Base-by-base conservation (phyloP, 1,140 invertebrate species). In the Caenorhabditis inopinata region DNA sequence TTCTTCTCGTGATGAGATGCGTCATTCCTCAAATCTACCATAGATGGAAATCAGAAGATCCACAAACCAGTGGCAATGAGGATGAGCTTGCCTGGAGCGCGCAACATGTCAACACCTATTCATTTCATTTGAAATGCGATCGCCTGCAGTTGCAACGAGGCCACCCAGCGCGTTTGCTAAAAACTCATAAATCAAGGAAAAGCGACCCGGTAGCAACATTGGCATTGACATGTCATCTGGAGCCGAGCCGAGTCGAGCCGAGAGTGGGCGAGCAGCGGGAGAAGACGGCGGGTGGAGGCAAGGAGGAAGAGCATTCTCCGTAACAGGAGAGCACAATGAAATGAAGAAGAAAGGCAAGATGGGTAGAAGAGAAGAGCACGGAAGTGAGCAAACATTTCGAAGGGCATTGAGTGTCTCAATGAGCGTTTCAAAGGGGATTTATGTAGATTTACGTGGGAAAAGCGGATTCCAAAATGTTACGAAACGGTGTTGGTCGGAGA, bases 141-240 rank as follows among this genome's bases (percentile, higher is more conserved):
- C n/a, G n/a, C n/a, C n/a, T n/a, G n/a, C n/a, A n/a, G n/a, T n/a
- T n/a, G n/a, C n/a, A n/a, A n/a, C n/a, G n/a, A 16, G 11, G 4
- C 18, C n/a, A 4, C n/a, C 48, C 7, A 5, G 11, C n/a, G 21
- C 32, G 21, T 68, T 25, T 14, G 16, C n/a, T 18, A 68, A 68
- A 68, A 68, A 68, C 58, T 42, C 58, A 68, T 68, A 68, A 68
- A 68, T 68, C 58, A 68, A 68, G 58, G 58, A 68, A 68, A 68
- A 68, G 58, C 58, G 58, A 32, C 58, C 38, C 58, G n/a, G 58
- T 21, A 16, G 38, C 58, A 68, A 68, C 35, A 68, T 68, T 58
- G 51, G 35, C 51, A 58, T 58, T 68, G 58, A 68, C 58, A 68
- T 68, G 58, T 68, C 58, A 68, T 68, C 58, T 68, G 58, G 58